These are phyloP conservation scores for Monochamus saltuarius DNA, from an alignment of 1,140 invertebrate species.

Conservation along the genomic window DNA sequence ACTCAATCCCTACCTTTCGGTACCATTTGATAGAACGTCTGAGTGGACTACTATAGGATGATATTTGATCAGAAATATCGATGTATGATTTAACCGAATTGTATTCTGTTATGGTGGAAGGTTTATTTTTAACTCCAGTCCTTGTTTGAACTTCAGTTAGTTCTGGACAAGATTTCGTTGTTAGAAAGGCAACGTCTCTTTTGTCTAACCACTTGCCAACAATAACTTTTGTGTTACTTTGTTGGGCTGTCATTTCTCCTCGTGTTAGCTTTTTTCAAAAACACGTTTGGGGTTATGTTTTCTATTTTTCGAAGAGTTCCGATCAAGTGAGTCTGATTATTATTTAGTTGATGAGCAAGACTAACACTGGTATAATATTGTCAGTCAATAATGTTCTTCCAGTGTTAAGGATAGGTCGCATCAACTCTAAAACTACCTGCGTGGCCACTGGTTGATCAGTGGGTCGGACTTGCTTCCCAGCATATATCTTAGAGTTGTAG, in stretches of 20 bases:
- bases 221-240: conserved; percentile 50
- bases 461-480: conserved; percentile 34
- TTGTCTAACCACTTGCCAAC: conserved; percentile 22
- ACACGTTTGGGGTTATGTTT: conserved; percentile 46
- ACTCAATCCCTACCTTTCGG: too few relatives aligned
- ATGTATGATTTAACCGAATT: too few relatives aligned
- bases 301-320: conserved; percentile 50
- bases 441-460: not conserved
- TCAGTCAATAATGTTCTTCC: conserved; percentile 30
- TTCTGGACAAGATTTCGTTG: too few relatives aligned
- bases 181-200: conserved; percentile 26
- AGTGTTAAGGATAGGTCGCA: conserved; percentile 6
- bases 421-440: conserved; percentile 8
- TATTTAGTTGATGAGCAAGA: conserved; percentile 49
- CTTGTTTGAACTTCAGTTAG: too few relatives aligned
- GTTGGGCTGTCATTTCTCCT: conserved; percentile 50
- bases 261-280: conserved; percentile 44
- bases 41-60: too few relatives aligned
- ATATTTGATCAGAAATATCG: too few relatives aligned
- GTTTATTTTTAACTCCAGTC: too few relatives aligned
- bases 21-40: too few relatives aligned
- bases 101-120: too few relatives aligned
- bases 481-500: conserved; percentile 46
- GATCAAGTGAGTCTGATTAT: conserved; percentile 52
- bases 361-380: conserved; percentile 51